These are phyloP conservation scores for Varanus salvator DNA, from an alignment of 2,113 vertebrate species.

Conservation along the genomic window DNA sequence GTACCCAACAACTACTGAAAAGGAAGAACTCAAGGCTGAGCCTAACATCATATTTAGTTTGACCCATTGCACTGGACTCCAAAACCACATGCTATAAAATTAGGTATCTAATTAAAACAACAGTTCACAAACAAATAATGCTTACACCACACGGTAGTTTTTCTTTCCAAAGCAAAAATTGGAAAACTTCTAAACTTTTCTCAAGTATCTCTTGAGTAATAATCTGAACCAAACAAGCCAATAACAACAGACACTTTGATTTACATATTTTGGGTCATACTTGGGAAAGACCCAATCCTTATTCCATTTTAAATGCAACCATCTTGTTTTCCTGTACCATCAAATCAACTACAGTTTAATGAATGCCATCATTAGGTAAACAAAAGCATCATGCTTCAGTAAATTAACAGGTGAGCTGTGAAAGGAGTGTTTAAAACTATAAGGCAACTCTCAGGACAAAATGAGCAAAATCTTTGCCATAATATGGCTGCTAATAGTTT, in stretches of 20 bases:
- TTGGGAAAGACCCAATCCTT: conserved; percentile 2
- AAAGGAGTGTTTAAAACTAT: background rate
- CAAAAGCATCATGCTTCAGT: background rate
- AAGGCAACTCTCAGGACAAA: no score
- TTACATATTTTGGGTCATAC: background rate
- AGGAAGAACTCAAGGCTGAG: background rate
- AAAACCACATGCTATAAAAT: background rate
- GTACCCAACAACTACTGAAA: background rate
- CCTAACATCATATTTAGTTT: background rate
- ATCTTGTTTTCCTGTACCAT: background rate
- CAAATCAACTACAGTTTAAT: conserved; percentile 7
- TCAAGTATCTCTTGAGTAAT: background rate
- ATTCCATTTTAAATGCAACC: background rate
- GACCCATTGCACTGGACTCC: background rate
- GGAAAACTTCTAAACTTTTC: background rate
- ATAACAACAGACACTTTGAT: background rate
- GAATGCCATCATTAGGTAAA: background rate
- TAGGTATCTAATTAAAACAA: background rate
- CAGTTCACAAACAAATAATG: background rate
- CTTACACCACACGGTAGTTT: no score
- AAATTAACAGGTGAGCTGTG: background rate
- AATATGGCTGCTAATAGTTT: no score
- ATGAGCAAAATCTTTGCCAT: no score
- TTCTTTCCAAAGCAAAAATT: conserved; percentile 5
- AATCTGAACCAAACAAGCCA: background rate